Percentiles rank a stretch among this genome's conserved stretches.
Conservation (phyloP, 2,797 vertebrate species). For the Enteromius thamalakanensis region DNA sequence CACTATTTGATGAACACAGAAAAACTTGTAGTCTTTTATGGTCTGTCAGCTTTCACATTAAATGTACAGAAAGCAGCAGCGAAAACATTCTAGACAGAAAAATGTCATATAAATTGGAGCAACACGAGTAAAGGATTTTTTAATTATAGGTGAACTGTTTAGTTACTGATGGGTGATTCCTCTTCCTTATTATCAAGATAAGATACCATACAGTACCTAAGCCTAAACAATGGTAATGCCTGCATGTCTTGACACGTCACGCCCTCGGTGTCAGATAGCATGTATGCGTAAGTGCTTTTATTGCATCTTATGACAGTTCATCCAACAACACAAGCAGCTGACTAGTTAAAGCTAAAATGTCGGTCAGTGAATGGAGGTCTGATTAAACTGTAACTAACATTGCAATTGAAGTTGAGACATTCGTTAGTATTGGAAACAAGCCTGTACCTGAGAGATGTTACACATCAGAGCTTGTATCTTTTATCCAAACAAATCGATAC, state of each 20-base stretch:
- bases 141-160: not conserved
- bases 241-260: slow-evolving; percentile 25
- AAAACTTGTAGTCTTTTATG: not conserved
- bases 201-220: not conserved
- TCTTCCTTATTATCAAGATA: not conserved
- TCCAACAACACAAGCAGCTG: slow-evolving; percentile 9
- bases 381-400: slow-evolving; percentile 23
- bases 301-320: slow-evolving; percentile 31
- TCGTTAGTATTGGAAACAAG: not conserved
- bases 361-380: not conserved
- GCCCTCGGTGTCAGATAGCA: slow-evolving; percentile 17
- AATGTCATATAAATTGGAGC: not conserved
- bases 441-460: not conserved
- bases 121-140: not conserved
- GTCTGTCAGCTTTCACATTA: not conserved
- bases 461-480: not conserved
- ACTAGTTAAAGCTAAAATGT: slow-evolving; percentile 24
- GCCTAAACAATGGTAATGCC: not conserved
- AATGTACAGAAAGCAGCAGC: not conserved
- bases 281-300: slow-evolving; percentile 7
- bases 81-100: not conserved
- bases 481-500: not conserved
- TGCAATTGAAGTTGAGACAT: not conserved
- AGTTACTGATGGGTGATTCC: not conserved
- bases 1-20: not conserved